Evolutionary conservation across 2,888 invertebrate genomes (phyloP).

Genomic region (Siphonodentalium dalli): DNA sequence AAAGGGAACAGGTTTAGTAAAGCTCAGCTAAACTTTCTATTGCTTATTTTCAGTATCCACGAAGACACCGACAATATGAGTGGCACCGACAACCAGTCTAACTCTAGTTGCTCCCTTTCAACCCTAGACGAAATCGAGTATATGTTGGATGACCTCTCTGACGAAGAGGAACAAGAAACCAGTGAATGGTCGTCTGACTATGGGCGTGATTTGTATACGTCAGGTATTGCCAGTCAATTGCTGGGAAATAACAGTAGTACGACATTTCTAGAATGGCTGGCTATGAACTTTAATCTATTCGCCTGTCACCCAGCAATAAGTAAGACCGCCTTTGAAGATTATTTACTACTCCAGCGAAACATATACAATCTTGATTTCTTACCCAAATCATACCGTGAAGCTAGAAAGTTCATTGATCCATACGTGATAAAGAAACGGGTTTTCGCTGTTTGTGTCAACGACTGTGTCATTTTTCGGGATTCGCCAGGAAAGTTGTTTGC

Average conservation of each 20-base stretch:
- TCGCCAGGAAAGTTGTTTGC: background rate
- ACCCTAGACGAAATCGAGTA: too few relatives aligned
- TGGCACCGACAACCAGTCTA: too few relatives aligned
- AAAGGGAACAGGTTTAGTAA: too few relatives aligned
- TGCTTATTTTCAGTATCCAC: too few relatives aligned
- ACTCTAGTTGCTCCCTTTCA: too few relatives aligned
- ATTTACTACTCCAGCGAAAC: background rate
- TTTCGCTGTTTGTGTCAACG: slow-evolving; percentile 6
- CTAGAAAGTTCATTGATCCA: slow-evolving; percentile 5
- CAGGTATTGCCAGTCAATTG: background rate
- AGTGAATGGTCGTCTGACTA: too few relatives aligned
- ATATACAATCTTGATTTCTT: background rate
- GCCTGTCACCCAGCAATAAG: slow-evolving; percentile 1
- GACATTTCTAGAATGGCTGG: slow-evolving; percentile 6
- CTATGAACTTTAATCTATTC: slow-evolving; percentile 1
- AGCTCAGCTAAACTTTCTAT: too few relatives aligned
- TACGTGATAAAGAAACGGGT: slow-evolving; percentile 1
- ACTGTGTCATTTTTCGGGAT: background rate
- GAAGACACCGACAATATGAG: too few relatives aligned
- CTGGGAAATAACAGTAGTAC: background rate
- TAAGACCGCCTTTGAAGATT: background rate
- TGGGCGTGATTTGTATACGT: background rate
- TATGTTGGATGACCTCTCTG: too few relatives aligned
- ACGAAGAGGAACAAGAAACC: too few relatives aligned
- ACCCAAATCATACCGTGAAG: slow-evolving; percentile 8